Evolutionary conservation across 2,797 vertebrate genomes (phyloP).

Genomic region (Melopsittacus undulatus): DNA sequence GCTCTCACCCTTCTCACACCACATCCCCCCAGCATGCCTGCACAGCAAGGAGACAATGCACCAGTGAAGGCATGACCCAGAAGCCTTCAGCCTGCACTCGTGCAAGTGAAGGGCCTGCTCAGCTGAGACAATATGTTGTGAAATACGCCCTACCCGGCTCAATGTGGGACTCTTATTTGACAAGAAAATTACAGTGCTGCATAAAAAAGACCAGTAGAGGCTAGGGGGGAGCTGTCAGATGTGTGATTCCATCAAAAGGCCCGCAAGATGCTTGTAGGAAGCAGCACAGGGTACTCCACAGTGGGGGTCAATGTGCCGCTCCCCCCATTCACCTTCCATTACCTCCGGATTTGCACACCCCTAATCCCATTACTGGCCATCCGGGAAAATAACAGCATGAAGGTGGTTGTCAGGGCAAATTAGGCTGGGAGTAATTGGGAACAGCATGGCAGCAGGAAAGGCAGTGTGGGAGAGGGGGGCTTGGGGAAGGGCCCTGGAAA

Average conservation of each 20-base stretch:
- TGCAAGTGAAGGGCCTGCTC: not conserved
- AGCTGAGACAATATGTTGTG: not conserved
- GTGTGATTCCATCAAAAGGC: not conserved
- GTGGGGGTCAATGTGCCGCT: rapidly evolving
- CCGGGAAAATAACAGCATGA: not conserved
- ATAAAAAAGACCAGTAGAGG: not conserved
- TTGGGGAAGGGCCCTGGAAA: not conserved
- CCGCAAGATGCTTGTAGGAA: rapidly evolving
- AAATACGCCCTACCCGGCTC: not conserved
- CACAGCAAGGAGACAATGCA: not conserved
- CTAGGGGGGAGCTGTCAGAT: not conserved
- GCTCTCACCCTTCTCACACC: rapidly evolving
- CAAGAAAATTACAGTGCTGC: constrained; percentile 30
- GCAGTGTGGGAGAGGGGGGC: rapidly evolving
- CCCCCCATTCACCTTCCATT: not conserved
- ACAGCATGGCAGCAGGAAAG: rapidly evolving
- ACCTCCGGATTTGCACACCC: not conserved
- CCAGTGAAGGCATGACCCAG: rapidly evolving
- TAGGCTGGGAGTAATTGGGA: not conserved
- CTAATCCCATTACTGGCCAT: constrained; percentile 30
- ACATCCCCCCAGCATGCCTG: rapidly evolving
- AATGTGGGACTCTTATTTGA: not conserved
- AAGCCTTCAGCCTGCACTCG: not conserved
- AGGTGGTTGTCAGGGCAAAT: constrained; percentile 5
- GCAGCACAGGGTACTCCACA: rapidly evolving